A percentile compares a stretch with the other conserved stretches of the same genome.
Conservation (phyloP, 2,797 vertebrate species). For the Schizopygopsis pylzovi region DNA sequence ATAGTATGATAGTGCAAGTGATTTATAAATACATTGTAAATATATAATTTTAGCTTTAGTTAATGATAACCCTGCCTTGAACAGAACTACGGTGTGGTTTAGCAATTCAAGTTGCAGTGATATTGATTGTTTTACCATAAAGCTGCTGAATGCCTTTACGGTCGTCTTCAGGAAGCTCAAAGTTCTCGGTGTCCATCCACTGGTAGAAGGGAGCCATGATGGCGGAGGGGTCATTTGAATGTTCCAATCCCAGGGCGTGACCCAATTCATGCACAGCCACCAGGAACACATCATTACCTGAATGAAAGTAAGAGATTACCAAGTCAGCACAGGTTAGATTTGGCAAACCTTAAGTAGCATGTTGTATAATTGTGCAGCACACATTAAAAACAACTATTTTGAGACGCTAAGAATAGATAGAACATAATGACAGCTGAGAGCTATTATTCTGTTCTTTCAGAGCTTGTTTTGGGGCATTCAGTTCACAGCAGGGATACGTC, state of each 20-base stretch:
- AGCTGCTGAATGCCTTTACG: constrained; percentile 89
- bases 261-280: constrained; percentile 92
- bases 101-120: background rate
- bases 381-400: constrained; percentile 10
- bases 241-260: constrained; percentile 90
- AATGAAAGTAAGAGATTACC: constrained; percentile 14
- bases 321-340: constrained; percentile 3
- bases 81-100: background rate
- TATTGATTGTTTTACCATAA: constrained; percentile 76
- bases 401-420: background rate
- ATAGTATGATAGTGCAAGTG: background rate
- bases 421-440: background rate
- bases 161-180: constrained; percentile 87
- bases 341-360: background rate
- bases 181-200: constrained; percentile 94
- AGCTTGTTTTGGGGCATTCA: background rate
- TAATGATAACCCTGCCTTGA: constrained; percentile 9
- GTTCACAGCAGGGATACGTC: background rate
- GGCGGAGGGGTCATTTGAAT: constrained; percentile 90
- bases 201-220: constrained; percentile 97
- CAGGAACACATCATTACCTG: constrained; percentile 91
- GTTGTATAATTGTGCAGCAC: background rate
- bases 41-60: background rate
- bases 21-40: background rate
- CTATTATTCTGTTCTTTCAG: background rate